Conservation (phyloP, 2,888 invertebrate species). For the Meloe dianella region DNA sequence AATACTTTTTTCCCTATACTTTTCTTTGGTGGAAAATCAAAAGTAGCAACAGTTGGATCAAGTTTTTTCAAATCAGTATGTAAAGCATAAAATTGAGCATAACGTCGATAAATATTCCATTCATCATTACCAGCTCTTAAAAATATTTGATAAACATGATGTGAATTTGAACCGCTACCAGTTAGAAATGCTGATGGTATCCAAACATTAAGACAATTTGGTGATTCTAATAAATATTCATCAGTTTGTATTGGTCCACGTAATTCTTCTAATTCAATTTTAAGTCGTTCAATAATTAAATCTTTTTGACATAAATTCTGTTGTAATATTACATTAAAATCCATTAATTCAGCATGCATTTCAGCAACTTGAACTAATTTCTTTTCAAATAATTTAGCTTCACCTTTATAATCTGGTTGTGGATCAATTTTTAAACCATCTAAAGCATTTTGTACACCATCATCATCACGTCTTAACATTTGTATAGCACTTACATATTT, state of each 20-base stretch:
- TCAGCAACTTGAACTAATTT: conserved; percentile 92
- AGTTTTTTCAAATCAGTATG: conserved; percentile 85
- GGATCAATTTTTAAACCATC: conserved; percentile 53
- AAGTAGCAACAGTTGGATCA: conserved; percentile 77
- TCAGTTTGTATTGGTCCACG: conserved; percentile 68
- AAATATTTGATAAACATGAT: conserved; percentile 88
- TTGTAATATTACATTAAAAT: conserved; percentile 85
- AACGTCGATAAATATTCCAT: conserved; percentile 95
- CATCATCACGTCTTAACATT: conserved; percentile 68
- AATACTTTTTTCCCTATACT: conserved; percentile 87
- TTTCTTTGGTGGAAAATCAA: conserved; percentile 95
- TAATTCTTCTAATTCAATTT: conserved; percentile 69
- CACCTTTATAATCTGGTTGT: conserved; percentile 65
- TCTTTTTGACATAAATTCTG: conserved; percentile 72
- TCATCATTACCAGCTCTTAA: conserved; percentile 84
- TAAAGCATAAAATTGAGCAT: conserved; percentile 88
- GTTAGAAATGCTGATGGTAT: conserved; percentile 86
- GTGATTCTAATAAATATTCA: conserved; percentile 55
- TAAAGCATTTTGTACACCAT: conserved; percentile 53
- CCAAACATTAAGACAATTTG: conserved; percentile 77
- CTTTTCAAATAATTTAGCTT: conserved; percentile 80
- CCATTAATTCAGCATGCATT: conserved; percentile 94
- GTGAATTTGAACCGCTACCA: conserved; percentile 73
- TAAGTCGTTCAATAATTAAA: conserved; percentile 64
- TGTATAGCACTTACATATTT: conserved; percentile 90